These are phyloP conservation scores for Brachionus angularis DNA, from an alignment of 1,140 invertebrate genomes.

Conservation along the genomic window DNA sequence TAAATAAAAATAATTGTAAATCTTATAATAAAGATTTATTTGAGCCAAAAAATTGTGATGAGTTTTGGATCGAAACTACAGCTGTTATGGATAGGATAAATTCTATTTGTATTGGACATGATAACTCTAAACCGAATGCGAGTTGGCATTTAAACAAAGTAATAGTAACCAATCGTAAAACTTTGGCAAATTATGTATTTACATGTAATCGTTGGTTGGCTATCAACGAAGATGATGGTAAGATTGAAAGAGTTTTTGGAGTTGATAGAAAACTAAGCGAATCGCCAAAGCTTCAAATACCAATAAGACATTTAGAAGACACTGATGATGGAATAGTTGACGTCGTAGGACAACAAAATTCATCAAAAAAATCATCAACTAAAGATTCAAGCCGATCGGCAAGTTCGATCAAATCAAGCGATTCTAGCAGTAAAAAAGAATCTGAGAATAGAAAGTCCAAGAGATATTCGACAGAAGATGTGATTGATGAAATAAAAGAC, in stretches of 20 bases:
- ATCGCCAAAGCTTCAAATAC: neutral
- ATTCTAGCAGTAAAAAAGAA: too few relatives aligned
- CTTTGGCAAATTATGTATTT: slow-evolving; percentile 51
- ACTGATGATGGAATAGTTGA: neutral
- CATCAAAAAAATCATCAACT: too few relatives aligned
- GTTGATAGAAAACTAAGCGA: too few relatives aligned
- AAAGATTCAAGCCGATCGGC: too few relatives aligned
- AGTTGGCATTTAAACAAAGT: slow-evolving; percentile 46
- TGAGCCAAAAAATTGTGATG: neutral
- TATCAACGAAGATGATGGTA: slow-evolving; percentile 2
- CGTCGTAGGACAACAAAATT: too few relatives aligned
- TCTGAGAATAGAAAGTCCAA: neutral
- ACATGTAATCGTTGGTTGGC: slow-evolving; percentile 54
- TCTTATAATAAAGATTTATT: neutral
- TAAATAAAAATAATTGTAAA: neutral
- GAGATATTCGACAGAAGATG: slow-evolving; percentile 8
- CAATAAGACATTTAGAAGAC: slow-evolving; percentile 16
- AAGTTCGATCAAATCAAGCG: too few relatives aligned
- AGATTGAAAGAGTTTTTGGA: neutral
- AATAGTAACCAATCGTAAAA: slow-evolving; percentile 52
- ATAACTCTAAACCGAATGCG: neutral
- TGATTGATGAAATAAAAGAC: slow-evolving; percentile 7
- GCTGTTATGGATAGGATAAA: neutral
- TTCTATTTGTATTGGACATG: neutral
- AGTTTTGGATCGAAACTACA: neutral